Percentiles rank a stretch among this genome's conserved stretches.
Evolutionary conservation across 2,888 invertebrate genomes (phyloP).

Genomic region (Ochropacha duplaris): DNA sequence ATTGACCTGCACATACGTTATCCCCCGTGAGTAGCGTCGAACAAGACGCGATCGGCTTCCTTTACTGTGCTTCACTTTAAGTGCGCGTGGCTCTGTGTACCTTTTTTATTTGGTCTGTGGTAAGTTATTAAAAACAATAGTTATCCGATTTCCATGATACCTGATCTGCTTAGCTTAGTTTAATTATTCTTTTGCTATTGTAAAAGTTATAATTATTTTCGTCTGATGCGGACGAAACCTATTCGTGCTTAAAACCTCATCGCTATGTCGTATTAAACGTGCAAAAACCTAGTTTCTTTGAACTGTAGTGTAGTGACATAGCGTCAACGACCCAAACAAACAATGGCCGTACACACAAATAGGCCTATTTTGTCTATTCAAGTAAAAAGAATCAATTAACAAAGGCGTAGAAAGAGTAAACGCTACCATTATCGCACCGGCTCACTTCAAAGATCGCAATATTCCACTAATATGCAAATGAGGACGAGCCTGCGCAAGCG

Average conservation of each 20-base stretch:
- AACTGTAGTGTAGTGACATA: background rate
- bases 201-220: too few species aligned
- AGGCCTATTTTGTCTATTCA: background rate
- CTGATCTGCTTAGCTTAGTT: too few species aligned
- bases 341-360: background rate
- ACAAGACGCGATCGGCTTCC: too few species aligned
- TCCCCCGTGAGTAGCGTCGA: too few species aligned
- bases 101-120: too few species aligned
- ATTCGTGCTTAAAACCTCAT: background rate
- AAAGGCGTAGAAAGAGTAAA: background rate
- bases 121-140: too few species aligned
- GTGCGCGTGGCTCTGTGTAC: too few species aligned
- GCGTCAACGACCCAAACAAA: background rate
- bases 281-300: background rate
- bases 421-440: constrained; percentile 4
- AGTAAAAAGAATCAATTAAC: background rate
- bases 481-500: constrained; percentile 30
- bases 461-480: constrained; percentile 44
- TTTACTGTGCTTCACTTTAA: too few species aligned
- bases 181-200: too few species aligned
- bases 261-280: background rate
- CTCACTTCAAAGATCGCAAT: constrained; percentile 13
- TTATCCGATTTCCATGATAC: too few species aligned
- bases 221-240: too few species aligned
- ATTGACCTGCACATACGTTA: too few species aligned